Conservation (phyloP, 2,888 invertebrate genomes). For the Leucophora obtusa region DNA sequence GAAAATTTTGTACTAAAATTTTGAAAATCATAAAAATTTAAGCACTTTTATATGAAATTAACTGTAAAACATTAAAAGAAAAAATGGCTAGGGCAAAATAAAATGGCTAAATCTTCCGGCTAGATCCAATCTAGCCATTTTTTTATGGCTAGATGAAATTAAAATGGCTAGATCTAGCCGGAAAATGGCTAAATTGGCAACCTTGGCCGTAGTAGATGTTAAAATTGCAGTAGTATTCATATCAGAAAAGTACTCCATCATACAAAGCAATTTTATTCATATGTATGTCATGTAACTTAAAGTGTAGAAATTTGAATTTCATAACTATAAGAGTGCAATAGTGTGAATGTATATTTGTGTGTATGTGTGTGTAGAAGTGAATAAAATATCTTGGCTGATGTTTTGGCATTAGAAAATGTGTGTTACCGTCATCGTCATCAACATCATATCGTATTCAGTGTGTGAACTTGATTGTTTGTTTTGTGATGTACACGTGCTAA, state of each 20-base stretch:
- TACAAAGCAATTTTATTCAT: conserved; percentile 43
- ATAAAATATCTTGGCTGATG: conserved; percentile 53
- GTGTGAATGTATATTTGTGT: not conserved
- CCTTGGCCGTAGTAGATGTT: conserved; percentile 25
- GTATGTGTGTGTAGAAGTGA: not conserved
- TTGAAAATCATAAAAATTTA: too few relatives aligned
- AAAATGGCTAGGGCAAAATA: too few relatives aligned
- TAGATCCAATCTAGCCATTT: too few relatives aligned
- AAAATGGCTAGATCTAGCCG: too few relatives aligned
- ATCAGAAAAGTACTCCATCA: conserved; percentile 36
- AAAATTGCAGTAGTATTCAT: conserved; percentile 19
- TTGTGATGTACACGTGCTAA: conserved; percentile 53
- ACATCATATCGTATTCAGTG: conserved; percentile 41
- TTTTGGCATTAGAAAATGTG: conserved; percentile 54
- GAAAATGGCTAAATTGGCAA: too few relatives aligned
- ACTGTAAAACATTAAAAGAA: too few relatives aligned
- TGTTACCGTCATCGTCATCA: conserved; percentile 40
- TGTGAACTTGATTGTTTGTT: conserved; percentile 59
- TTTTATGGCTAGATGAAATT: too few relatives aligned
- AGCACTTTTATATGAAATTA: too few relatives aligned
- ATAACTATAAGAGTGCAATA: conserved; percentile 18
- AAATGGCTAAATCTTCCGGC: too few relatives aligned
- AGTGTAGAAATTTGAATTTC: conserved; percentile 59
- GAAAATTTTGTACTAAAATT: too few relatives aligned
- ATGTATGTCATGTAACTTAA: conserved; percentile 56